A percentile compares a stretch with the other conserved stretches of the same genome.
phyloP scores from a whole-genome alignment of 2,113 vertebrate genomes.

The Benitochromis conjunctus region DNA sequence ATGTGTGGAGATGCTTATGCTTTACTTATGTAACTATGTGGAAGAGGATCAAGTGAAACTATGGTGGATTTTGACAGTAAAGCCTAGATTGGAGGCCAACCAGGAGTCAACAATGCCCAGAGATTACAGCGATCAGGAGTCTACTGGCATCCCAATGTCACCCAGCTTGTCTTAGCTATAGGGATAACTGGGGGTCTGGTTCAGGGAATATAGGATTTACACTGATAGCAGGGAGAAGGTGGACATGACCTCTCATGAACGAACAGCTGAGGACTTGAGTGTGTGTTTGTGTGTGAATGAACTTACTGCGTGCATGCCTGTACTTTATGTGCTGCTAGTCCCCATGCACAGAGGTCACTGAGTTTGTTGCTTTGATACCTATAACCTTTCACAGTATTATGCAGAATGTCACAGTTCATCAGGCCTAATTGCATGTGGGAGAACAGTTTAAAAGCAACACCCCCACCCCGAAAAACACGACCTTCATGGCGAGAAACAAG shows the following conservation, averaged over 20 bases:
- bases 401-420: slow-evolving; percentile 42
- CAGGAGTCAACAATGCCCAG: background rate
- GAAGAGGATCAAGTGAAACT: slow-evolving; percentile 16
- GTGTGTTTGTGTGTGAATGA: background rate
- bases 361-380: background rate
- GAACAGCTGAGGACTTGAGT: background rate
- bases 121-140: slow-evolving; percentile 28
- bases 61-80: slow-evolving; percentile 20
- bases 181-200: background rate
- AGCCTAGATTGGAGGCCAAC: background rate
- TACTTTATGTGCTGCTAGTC: background rate
- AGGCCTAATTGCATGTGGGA: slow-evolving; percentile 19
- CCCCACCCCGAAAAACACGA: rapidly evolving
- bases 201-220: slow-evolving; percentile 22
- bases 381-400: slow-evolving; percentile 1
- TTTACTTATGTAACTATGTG: slow-evolving; percentile 12
- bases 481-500: slow-evolving; percentile 1
- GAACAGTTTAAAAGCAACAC: background rate
- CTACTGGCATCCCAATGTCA: slow-evolving; percentile 23
- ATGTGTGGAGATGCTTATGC: background rate
- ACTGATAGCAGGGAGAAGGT: background rate
- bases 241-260: background rate
- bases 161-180: background rate
- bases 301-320: background rate
- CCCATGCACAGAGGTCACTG: background rate